Percentiles rank a stretch among this genome's conserved stretches.
Conservation (phyloP, 2,797 vertebrate species). For the Natrix natrix region DNA sequence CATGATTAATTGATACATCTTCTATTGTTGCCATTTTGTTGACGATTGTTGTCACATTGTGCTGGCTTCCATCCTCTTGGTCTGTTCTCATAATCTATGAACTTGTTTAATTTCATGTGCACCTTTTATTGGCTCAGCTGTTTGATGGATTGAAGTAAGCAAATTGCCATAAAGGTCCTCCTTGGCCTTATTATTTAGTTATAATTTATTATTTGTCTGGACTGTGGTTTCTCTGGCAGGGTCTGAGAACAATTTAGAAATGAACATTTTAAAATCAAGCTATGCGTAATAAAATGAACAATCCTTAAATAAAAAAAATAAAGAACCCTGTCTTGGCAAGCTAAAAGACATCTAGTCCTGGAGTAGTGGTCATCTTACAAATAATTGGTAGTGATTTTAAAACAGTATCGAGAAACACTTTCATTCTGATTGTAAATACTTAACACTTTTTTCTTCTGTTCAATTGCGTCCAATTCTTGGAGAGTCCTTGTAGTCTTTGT, state of each 20-base stretch:
- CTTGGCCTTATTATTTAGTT: neutral
- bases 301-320: neutral
- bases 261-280: neutral
- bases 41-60: neutral
- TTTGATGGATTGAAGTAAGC: neutral
- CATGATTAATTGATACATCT: neutral
- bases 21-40: neutral
- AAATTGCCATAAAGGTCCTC: neutral
- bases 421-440: neutral
- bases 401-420: neutral
- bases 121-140: neutral
- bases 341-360: neutral
- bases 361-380: neutral
- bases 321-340: neutral
- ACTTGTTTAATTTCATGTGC: neutral
- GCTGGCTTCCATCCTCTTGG: neutral
- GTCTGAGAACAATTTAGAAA: neutral
- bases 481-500: neutral
- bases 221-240: neutral
- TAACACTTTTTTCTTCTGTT: neutral
- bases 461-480: neutral
- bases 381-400: neutral
- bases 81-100: neutral
- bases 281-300: neutral
- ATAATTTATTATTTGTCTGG: neutral